Evolutionary conservation across 2,113 vertebrate species (phyloP).

Genomic region (Myanophis thanlyinensis): DNA sequence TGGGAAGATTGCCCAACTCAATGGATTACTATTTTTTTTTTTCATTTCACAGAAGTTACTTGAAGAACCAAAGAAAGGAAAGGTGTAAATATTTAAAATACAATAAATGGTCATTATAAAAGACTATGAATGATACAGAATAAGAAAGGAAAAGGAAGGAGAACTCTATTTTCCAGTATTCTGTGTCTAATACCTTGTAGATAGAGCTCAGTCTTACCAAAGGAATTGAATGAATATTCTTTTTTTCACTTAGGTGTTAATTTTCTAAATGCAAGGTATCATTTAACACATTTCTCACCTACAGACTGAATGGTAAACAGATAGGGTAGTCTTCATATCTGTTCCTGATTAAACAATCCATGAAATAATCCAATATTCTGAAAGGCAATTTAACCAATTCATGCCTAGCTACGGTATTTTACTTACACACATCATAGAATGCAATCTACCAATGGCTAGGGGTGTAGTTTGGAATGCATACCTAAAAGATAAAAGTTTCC

Average conservation of each 20-base stretch:
- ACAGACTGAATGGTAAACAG: neutral
- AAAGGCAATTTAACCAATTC: constrained; percentile 29
- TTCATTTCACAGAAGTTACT: neutral
- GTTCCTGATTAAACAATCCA: constrained; percentile 51
- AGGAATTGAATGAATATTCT: neutral
- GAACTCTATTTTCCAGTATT: neutral
- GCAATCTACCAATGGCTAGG: neutral
- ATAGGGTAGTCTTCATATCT: constrained; percentile 24
- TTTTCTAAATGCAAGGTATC: neutral
- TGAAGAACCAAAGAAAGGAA: neutral
- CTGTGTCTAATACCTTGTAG: neutral
- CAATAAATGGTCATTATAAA: neutral
- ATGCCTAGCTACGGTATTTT: constrained; percentile 1
- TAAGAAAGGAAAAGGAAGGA: neutral
- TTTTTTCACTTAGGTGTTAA: neutral
- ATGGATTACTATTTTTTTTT: neutral
- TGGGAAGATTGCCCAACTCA: neutral
- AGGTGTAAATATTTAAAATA: neutral
- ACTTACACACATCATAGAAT: neutral
- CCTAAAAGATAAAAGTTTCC: neutral
- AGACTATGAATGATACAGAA: neutral
- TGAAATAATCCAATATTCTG: constrained; percentile 39
- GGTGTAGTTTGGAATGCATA: neutral
- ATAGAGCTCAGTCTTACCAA: neutral
- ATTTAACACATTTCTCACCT: neutral